These are phyloP conservation scores for Brachionus paranguensis DNA, from an alignment of 1,140 invertebrate species.

Conservation along the genomic window DNA sequence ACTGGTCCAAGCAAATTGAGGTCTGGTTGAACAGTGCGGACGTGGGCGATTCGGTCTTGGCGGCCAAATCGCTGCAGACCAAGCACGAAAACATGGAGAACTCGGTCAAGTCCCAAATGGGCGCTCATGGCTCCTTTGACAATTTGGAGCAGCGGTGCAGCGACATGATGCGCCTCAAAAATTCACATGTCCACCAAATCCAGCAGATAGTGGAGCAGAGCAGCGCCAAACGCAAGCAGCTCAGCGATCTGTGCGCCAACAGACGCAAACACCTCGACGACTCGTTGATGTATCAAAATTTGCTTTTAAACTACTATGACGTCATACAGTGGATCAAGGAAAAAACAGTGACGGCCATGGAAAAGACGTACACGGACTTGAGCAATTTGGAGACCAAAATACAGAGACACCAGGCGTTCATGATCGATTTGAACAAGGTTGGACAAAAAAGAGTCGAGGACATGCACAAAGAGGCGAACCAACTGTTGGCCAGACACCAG, in stretches of 20 bases:
- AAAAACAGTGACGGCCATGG: slow-evolving; percentile 79
- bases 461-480: slow-evolving; percentile 3
- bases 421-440: slow-evolving; percentile 69
- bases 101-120: slow-evolving; percentile 21
- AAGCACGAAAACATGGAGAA: slow-evolving; percentile 27
- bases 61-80: slow-evolving; percentile 19
- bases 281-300: slow-evolving; percentile 33
- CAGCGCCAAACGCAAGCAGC: not conserved
- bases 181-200: not conserved
- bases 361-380: slow-evolving; percentile 85
- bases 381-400: slow-evolving; percentile 84
- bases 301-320: slow-evolving; percentile 22
- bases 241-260: not conserved
- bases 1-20: slow-evolving; percentile 14
- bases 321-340: slow-evolving; percentile 74
- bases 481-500: not conserved
- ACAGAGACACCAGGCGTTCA: slow-evolving; percentile 95
- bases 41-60: slow-evolving; percentile 6
- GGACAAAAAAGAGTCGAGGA: slow-evolving; percentile 15
- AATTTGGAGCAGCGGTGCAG: not conserved
- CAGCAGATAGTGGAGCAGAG: not conserved
- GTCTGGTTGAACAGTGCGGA: not conserved
- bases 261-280: slow-evolving; percentile 7
- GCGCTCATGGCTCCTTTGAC: slow-evolving; percentile 1
- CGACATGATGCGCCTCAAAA: not conserved